Evolutionary conservation across 1,140 invertebrate species (phyloP).

Genomic region (Cotesia glomerata): DNA sequence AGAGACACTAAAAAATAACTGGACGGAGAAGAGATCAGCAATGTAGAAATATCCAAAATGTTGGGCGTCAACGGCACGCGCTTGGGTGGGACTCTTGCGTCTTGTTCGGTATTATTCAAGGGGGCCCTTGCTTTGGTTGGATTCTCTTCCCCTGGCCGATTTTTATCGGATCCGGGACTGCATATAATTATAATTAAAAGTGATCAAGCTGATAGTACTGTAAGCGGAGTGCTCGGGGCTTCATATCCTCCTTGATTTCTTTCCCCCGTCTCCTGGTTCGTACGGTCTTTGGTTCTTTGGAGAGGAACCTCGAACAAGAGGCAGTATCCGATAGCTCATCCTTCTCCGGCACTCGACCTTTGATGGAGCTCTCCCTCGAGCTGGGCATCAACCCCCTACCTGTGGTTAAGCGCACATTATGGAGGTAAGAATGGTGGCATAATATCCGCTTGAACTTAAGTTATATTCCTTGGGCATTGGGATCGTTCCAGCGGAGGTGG

Average conservation of each 20-base stretch:
- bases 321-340: neutral
- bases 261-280: slow-evolving; percentile 7
- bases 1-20: neutral
- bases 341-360: slow-evolving; percentile 24
- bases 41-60: slow-evolving; percentile 24
- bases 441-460: slow-evolving; percentile 62
- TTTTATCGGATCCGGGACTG: slow-evolving; percentile 55
- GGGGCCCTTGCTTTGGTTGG: neutral
- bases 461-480: slow-evolving; percentile 53
- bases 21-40: neutral
- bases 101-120: slow-evolving; percentile 10
- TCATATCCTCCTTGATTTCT: neutral
- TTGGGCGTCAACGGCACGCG: slow-evolving; percentile 61
- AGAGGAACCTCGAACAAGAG: neutral
- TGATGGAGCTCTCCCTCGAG: slow-evolving; percentile 29
- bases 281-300: slow-evolving; percentile 1
- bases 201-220: slow-evolving; percentile 56
- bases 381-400: slow-evolving; percentile 43
- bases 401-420: slow-evolving; percentile 53
- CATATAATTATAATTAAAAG: slow-evolving; percentile 65
- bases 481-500: slow-evolving; percentile 57
- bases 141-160: slow-evolving; percentile 42
- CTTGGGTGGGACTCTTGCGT: slow-evolving; percentile 52
- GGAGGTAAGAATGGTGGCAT: slow-evolving; percentile 60
- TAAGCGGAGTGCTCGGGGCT: slow-evolving; percentile 24